Percentiles rank a stretch among this genome's conserved stretches.
Evolutionary conservation across 2,888 invertebrate species (phyloP).

Genomic region (Tenthredo scrophulariae): DNA sequence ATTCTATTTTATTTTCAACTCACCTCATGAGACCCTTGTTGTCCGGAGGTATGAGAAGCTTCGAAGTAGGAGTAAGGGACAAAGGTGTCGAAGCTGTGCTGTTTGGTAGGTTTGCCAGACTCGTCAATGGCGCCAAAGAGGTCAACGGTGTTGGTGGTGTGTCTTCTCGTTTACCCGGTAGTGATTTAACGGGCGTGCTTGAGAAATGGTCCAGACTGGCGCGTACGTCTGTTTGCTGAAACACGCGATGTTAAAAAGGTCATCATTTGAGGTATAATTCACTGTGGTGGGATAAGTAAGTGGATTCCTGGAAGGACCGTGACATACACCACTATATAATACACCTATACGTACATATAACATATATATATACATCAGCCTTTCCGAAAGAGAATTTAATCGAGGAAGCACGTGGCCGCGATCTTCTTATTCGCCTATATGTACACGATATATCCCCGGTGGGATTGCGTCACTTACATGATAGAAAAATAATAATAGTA

Average conservation of each 20-base stretch:
- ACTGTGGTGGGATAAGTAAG: not conserved
- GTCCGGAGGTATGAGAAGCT: conserved; percentile 74
- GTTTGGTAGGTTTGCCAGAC: conserved; percentile 76
- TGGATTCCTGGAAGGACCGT: conserved; percentile 33
- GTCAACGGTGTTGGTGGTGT: conserved; percentile 76
- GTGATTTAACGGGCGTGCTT: conserved; percentile 75
- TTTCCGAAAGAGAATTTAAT: conserved; percentile 8
- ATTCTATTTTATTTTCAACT: conserved; percentile 53
- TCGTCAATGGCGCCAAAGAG: conserved; percentile 75
- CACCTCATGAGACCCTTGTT: conserved; percentile 79
- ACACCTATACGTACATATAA: not conserved
- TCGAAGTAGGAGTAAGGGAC: conserved; percentile 75
- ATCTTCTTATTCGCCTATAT: not conserved
- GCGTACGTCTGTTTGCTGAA: conserved; percentile 76
- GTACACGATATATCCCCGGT: not conserved
- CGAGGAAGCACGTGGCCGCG: conserved; percentile 8
- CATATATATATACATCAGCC: too few relatives aligned
- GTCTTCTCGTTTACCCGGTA: conserved; percentile 76
- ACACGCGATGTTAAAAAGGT: conserved; percentile 35
- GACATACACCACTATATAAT: not conserved
- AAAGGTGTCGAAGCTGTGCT: conserved; percentile 75
- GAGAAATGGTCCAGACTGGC: conserved; percentile 76
- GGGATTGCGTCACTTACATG: not conserved
- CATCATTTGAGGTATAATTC: conserved; percentile 22
- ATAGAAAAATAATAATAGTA: not conserved